Evolutionary conservation across 2,888 invertebrate species (phyloP), one percentile per base, ranked within the genome.

Genomic region (Diarsia mendica): DNA sequence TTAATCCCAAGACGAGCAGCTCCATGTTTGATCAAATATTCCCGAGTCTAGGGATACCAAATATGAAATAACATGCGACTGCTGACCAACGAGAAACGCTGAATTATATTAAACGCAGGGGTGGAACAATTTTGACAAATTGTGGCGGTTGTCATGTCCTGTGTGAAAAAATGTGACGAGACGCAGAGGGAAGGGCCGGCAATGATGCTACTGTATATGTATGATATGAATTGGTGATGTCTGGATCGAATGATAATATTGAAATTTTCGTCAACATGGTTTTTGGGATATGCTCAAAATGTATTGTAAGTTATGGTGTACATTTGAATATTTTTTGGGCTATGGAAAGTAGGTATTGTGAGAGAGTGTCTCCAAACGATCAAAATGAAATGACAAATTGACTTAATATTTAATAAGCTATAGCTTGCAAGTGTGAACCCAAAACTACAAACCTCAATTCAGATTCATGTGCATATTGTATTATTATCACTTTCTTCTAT

Each of bases 101-200:
- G 77, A 82, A 76, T 83, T 73, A 83, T 83, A 85, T 82, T 85
- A 84, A 75, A 76, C 71, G 73, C 65, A 75, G 83, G 83, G 83
- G 72, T 72, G 72, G 86, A 76, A 85, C 85, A 83, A 85, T 84
- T 85, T 83, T 83, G 86, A 83, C 83, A 85, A 84, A 84, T 85
- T 78, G 83, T 82, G 74, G 75, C 48, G 33, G 39, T n/a, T 73
- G 77, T 67, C 77, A 49, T 77, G 82, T 71, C 51, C 44, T 53
- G 28, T 73, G 70, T 71, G 63, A 75, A 85, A 86, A 86, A 80
- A 79, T 78, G 58, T 79, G 79, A 77, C 58, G 67, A 15, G 66
- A 74, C 46, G 51, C 64, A 72, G 18, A 71, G 33, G 72, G 75
- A 69, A 67, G 23, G 53, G 44, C 46, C 64, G 64, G 53, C 58